Conservation (phyloP, 2,113 vertebrate species). For the Marcusenius ussheri region DNA sequence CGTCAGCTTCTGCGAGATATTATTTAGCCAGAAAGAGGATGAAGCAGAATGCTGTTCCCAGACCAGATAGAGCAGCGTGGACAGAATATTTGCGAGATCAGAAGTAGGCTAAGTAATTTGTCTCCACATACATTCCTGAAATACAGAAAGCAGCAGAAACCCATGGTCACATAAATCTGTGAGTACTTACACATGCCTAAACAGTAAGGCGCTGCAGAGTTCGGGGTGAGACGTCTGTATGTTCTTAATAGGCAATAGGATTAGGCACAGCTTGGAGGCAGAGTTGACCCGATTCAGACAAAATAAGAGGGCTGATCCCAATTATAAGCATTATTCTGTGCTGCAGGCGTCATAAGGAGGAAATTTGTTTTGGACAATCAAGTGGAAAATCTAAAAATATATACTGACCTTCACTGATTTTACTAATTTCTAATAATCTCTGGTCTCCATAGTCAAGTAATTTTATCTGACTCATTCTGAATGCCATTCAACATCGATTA, state of each 20-base stretch:
- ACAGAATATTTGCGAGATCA: neutral
- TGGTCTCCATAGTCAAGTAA: neutral
- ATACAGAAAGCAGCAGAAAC: neutral
- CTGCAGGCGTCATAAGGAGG: slow-evolving; percentile 10
- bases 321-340: neutral
- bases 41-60: neutral
- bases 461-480: neutral
- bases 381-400: slow-evolving; percentile 3
- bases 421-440: neutral
- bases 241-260: neutral
- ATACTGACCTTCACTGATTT: slow-evolving; percentile 1
- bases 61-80: neutral
- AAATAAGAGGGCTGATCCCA: neutral
- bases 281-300: neutral
- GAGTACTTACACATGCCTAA: neutral
- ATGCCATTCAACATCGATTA: neutral
- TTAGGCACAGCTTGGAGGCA: neutral
- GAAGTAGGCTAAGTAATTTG: neutral
- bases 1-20: neutral
- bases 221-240: neutral
- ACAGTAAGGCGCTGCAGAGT: neutral
- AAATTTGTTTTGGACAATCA: neutral
- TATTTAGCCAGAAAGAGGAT: neutral
- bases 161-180: neutral
- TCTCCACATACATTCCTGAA: neutral